Percentiles rank a stretch among this genome's conserved stretches.
Conservation (phyloP, 2,797 vertebrate genomes). For the Poecilia velifera region DNA sequence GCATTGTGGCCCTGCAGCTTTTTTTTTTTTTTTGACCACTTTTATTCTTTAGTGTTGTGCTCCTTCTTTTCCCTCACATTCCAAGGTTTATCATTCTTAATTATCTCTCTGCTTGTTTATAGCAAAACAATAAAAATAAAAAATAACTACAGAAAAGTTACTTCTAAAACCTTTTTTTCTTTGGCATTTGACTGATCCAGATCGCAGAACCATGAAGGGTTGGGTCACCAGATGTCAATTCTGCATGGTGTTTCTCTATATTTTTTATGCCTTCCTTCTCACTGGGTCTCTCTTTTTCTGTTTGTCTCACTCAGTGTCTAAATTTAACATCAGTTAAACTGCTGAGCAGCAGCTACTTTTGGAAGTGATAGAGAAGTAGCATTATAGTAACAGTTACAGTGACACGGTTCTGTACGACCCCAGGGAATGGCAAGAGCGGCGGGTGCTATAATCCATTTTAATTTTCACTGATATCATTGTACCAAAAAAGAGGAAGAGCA, state of each 20-base stretch:
- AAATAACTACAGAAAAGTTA: slow-evolving; percentile 43
- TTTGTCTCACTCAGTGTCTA: slow-evolving; percentile 48
- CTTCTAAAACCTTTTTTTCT: slow-evolving; percentile 56
- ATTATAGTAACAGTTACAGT: slow-evolving; percentile 71
- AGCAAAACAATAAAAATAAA: slow-evolving; percentile 22
- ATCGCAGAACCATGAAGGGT: slow-evolving; percentile 55
- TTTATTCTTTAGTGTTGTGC: slow-evolving; percentile 40
- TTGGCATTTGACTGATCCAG: slow-evolving; percentile 64
- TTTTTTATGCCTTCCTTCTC: slow-evolving; percentile 28
- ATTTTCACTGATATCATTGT: slow-evolving; percentile 74
- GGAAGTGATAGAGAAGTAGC: slow-evolving; percentile 69
- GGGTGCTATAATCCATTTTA: slow-evolving; percentile 72
- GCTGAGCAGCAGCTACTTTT: slow-evolving; percentile 61
- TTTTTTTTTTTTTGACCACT: slow-evolving; percentile 41
- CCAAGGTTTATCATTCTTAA: slow-evolving; percentile 42
- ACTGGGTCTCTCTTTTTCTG: slow-evolving; percentile 21
- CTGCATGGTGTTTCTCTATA: slow-evolving; percentile 40
- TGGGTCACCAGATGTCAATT: slow-evolving; percentile 51
- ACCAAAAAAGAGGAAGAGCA: slow-evolving; percentile 37
- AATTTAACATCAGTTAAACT: slow-evolving; percentile 73
- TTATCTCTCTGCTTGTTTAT: slow-evolving; percentile 45
- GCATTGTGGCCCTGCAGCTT: slow-evolving; percentile 52
- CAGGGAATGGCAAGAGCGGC: slow-evolving; percentile 64
- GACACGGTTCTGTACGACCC: slow-evolving; percentile 70
- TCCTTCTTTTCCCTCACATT: slow-evolving; percentile 38